Evolutionary conservation across 2,797 vertebrate species (phyloP), one percentile per base, ranked within the genome.

Genomic region (Yasuhikotakia modesta): DNA sequence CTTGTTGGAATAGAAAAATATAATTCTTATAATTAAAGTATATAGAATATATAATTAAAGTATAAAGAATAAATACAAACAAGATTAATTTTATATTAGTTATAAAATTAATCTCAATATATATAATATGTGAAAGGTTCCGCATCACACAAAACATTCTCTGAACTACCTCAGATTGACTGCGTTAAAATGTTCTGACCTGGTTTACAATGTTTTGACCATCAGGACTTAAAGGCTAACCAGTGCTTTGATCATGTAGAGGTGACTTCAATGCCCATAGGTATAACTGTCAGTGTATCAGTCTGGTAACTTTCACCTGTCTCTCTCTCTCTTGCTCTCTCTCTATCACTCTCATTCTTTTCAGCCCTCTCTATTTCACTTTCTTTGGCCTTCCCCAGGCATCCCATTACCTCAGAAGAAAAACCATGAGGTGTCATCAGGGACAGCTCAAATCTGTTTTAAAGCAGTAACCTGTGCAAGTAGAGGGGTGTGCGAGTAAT

Each of bases 401-500:
- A 2, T 46, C 70, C 75, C 63, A 73, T 81, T 81, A 78, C 75
- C 46, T 68, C 45, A 71, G 52, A 78, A 78, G 74, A 78, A 73
- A n/a, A 81, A 70, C 70, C 65, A 64, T 70, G 19, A 69, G 76
- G 70, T 74, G 64, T 73, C 75, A 57, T 78, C 65, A 78, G 70
- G 48, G 21, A 74, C 45, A 65, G 80, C 67, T 74, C 63, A 73
- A 69, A 78, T 78, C 76, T 78, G 57, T 81, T 73, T 70, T 74
- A 70, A 78, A 78, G 57, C 64, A 48, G 70, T 78, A 52, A 74
- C 66, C 30, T 46, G 67, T 8, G 30, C 53, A 8, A 32, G 55
- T 17, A 43, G 46, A 60, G 39, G 55, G 27, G 46, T 57, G 16
- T 53, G 45, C 48, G 65, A 39, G 19, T 81, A 78, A 78, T 64